Conservation (phyloP, 2,888 invertebrate species). For the Andrena dorsata region DNA sequence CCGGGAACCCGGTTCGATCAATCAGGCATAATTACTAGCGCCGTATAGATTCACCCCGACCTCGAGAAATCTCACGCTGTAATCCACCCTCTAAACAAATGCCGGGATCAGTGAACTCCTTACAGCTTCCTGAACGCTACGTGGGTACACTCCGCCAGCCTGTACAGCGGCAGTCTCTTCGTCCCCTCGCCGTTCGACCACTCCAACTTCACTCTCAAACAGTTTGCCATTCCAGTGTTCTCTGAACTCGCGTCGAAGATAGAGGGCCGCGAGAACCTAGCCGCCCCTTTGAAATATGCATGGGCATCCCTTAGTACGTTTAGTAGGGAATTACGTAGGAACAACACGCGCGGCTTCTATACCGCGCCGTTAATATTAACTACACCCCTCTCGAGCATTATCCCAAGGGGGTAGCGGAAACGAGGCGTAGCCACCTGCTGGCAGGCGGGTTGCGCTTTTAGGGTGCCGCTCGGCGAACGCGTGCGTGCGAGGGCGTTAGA, state of each 20-base stretch:
- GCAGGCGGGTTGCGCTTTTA: constrained; percentile 48
- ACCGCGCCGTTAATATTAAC: constrained; percentile 82
- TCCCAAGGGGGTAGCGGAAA: constrained; percentile 59
- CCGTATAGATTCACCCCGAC: constrained; percentile 12
- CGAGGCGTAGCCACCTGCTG: constrained; percentile 59
- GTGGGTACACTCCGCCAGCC: no score
- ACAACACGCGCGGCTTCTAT: constrained; percentile 77
- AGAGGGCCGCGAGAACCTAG: constrained; percentile 32
- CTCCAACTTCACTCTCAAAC: not conserved
- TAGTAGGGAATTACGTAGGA: constrained; percentile 81
- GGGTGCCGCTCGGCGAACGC: constrained; percentile 8
- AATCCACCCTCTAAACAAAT: constrained; percentile 56
- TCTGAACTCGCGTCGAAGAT: constrained; percentile 33
- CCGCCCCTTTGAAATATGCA: constrained; percentile 79
- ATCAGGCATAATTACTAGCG: constrained; percentile 32
- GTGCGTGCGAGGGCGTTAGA: not conserved
- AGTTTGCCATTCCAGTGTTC: not conserved
- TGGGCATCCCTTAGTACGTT: constrained; percentile 79
- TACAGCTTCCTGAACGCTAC: constrained; percentile 8
- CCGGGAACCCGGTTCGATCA: constrained; percentile 29
- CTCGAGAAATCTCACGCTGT: constrained; percentile 12
- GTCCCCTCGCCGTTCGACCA: no score
- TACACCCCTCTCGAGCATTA: constrained; percentile 75
- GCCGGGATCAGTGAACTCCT: constrained; percentile 48
- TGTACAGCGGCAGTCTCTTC: no score